Evolutionary conservation across 2,797 vertebrate species (phyloP), one percentile per base, ranked within the genome.

Genomic region (Diplodus puntazzo): DNA sequence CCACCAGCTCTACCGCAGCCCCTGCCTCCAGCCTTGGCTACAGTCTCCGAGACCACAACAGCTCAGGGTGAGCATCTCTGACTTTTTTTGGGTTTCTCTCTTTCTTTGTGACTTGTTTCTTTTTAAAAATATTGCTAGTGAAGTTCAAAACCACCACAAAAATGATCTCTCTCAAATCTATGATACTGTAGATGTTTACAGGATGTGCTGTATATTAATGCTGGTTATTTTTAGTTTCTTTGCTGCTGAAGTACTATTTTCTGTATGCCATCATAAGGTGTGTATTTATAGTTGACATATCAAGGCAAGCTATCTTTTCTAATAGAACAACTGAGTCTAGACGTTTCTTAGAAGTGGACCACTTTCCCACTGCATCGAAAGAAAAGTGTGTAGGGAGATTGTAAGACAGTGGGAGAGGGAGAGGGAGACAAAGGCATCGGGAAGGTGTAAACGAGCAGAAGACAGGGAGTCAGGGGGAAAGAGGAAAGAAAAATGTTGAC

Each of bases 51-150:
- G 87, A 90, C 80, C 87, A 92, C 87, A 93, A 57, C 55, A 96
- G 93, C 93, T 94, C 96, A 21, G 96, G 97, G 98, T 99, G 82
- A 96, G 97, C 93, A 30, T 39, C 5, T 45, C 66, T 39, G 20
- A 17, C 3, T 17, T 20, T 59, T 30, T 62, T 39, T 45, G 18
- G 45, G 45, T 49, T 67, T 23, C 46, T 50, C 17, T n/a, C 11
- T 30, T 46, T 57, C n/a, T 69, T 59, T 69, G 3, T 10, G 39
- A 6, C 12, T 48, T 11, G 11, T 57, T 60, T 60, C 2, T 4
- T 43, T 64, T 43, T 21, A 13, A 52, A 65, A 71, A 21, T 0
- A 25, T 30, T 50, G 0, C 9, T 17, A 17, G 11, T 49, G 7
- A 61, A 14, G 17, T 74, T 53, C 0, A 48, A 60, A 77, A 30